Evolutionary conservation across 2,797 vertebrate species (phyloP).

Genomic region (Phrynocephalus forsythii): DNA sequence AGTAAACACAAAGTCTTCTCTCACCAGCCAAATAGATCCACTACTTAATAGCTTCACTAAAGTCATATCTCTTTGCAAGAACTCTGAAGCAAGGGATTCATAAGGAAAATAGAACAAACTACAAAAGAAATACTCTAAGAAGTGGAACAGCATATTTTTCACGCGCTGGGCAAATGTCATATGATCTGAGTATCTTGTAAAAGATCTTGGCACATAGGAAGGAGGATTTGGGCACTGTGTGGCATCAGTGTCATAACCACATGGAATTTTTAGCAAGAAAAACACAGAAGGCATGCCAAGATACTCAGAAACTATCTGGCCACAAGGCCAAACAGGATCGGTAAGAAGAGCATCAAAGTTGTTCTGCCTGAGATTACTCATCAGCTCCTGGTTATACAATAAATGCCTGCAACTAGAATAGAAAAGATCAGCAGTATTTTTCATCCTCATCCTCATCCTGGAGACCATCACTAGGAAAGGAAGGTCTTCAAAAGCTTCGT

Average conservation of each 20-base stretch:
- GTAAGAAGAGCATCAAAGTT: constrained; percentile 85
- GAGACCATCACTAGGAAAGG: constrained; percentile 43
- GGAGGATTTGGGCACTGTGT: constrained; percentile 81
- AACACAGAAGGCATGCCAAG: constrained; percentile 82
- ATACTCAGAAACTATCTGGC: constrained; percentile 79
- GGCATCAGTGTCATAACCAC: constrained; percentile 70
- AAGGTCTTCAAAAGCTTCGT: accelerated
- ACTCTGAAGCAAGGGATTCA: constrained; percentile 46
- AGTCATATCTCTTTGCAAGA: constrained; percentile 46
- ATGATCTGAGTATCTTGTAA: constrained; percentile 76
- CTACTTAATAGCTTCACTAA: constrained; percentile 59
- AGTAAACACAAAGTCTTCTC: constrained; percentile 81
- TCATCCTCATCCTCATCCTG: accelerated
- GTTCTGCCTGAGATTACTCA: constrained; percentile 60
- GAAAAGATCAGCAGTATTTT: accelerated
- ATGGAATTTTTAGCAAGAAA: constrained; percentile 78
- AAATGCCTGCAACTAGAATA: constrained; percentile 72
- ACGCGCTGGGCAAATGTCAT: constrained; percentile 85
- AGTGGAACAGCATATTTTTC: constrained; percentile 80
- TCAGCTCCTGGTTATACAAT: constrained; percentile 78
- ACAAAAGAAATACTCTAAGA: constrained; percentile 63
- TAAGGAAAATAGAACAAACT: not conserved
- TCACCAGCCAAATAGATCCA: constrained; percentile 79
- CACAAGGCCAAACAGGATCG: constrained; percentile 80
- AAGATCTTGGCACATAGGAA: constrained; percentile 81